These are phyloP conservation scores for Calliopum simillimum DNA, from an alignment of 2,888 invertebrate species.

Conservation along the genomic window DNA sequence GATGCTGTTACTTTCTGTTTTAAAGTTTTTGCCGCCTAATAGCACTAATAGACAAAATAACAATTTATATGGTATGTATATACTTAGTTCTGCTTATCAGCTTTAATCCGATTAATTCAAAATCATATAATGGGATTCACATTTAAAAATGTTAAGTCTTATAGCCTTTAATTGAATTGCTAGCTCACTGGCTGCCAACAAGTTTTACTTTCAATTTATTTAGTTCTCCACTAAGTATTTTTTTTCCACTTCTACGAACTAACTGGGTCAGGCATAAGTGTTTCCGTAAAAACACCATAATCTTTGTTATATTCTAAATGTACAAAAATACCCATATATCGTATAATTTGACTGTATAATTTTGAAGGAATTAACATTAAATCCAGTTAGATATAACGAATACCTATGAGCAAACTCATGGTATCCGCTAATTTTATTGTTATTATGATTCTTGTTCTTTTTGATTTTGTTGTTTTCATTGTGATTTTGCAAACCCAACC, in stretches of 20 bases:
- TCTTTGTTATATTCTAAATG: too few species aligned
- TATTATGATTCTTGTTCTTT: neutral
- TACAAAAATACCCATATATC: too few species aligned
- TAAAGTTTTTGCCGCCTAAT: too few species aligned
- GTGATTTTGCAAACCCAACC: neutral
- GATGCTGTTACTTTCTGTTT: neutral
- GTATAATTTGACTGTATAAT: slow-evolving; percentile 18
- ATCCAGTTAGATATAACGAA: slow-evolving; percentile 28
- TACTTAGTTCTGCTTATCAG: neutral
- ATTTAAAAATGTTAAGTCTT: too few species aligned
- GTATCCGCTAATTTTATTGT: slow-evolving; percentile 1
- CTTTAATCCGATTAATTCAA: neutral
- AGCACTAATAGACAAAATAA: neutral
- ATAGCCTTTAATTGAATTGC: too few species aligned
- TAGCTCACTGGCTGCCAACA: neutral
- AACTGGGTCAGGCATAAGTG: slow-evolving; percentile 14
- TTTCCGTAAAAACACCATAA: too few species aligned
- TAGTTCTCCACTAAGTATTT: neutral
- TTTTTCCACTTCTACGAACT: neutral
- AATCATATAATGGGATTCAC: too few species aligned
- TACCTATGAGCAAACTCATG: neutral
- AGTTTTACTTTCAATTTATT: slow-evolving; percentile 16
- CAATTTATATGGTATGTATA: too few species aligned
- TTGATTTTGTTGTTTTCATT: neutral
- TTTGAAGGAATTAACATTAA: slow-evolving; percentile 23